Base-by-base conservation (phyloP, 2,888 invertebrate species). In the Cybosia mesomella region DNA sequence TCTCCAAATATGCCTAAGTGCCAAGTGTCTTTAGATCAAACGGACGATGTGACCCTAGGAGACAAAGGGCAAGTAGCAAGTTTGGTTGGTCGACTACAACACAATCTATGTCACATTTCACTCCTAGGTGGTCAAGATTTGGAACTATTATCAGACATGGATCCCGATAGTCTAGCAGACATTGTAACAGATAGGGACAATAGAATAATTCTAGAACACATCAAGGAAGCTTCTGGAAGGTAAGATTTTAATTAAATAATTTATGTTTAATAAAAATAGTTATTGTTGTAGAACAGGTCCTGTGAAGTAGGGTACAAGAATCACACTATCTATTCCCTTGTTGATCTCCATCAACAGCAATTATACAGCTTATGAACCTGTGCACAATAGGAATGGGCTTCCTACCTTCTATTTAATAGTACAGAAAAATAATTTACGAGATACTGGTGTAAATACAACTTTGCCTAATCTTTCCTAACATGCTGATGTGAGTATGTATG, bases 71-170 rank as follows among this genome's bases (percentile, higher is more conserved):
- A 97, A 83, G 96, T 97, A 54, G 97, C 96, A n/a, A 97, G 96
- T 80, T 91, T 97, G 60, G 97, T 97, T n/a, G 97, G 97, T 43
- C 96, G 97, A 79, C 95, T 98, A 70, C 97, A 97, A 87, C 97
- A 96, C 83, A 98, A 98, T 90, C 95, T 98, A 55, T 97, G 98
- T 83, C 98, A 98, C 88, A 97, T 98, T 82, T 98, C 98, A 9
- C 94, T 98, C 67, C 96, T 98, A 73, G 97, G 97, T 72, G 98
- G 98, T 72, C 97, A 97, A 74, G 98, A 98, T 86, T 92, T 98
- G 88, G 98, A 98, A 87, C 95, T 98, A 28, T 94, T 98, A 58
- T 97, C 98, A 71, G 98, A 98, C 87, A 98, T 98, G 98, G 98
- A 98, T 92, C 98, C 98, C 10, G 98, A 98, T 77, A 98, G 97